Evolutionary conservation across 2,888 invertebrate genomes (phyloP).

Genomic region (Epistrophe eligans): DNA sequence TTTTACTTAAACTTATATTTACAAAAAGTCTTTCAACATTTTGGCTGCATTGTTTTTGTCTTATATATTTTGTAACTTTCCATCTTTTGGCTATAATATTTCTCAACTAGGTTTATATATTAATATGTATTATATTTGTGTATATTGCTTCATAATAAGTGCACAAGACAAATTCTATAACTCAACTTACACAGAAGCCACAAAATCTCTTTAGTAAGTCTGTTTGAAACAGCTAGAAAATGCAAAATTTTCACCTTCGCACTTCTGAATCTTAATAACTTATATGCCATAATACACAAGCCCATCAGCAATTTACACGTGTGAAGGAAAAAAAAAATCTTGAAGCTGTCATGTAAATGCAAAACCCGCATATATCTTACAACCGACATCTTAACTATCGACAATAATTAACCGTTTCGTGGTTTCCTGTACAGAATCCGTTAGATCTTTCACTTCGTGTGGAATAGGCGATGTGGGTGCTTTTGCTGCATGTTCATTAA

Average conservation of each 20-base stretch:
- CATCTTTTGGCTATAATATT: background rate
- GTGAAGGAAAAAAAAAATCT: constrained; percentile 12
- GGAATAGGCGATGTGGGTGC: background rate
- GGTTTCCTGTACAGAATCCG: constrained; percentile 23
- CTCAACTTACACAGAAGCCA: background rate
- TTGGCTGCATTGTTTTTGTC: background rate
- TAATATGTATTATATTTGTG: background rate
- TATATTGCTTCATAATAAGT: background rate
- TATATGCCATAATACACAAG: background rate
- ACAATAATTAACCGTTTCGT: constrained; percentile 53
- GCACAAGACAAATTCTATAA: background rate
- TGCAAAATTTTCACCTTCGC: constrained; percentile 11
- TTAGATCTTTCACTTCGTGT: constrained; percentile 21
- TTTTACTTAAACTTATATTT: constrained; percentile 4
- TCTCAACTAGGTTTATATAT: background rate
- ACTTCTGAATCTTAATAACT: constrained; percentile 3
- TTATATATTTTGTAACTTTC: background rate
- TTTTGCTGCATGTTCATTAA: constrained; percentile 25
- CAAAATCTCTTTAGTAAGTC: background rate
- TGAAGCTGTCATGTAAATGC: background rate
- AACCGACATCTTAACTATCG: constrained; percentile 45
- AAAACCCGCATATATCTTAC: constrained; percentile 35
- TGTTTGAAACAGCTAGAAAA: background rate
- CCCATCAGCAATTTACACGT: background rate
- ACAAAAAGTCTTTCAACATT: background rate